Evolutionary conservation across 2,113 vertebrate species (phyloP), one percentile per base, ranked within the genome.

Genomic region (Carassius auratus): DNA sequence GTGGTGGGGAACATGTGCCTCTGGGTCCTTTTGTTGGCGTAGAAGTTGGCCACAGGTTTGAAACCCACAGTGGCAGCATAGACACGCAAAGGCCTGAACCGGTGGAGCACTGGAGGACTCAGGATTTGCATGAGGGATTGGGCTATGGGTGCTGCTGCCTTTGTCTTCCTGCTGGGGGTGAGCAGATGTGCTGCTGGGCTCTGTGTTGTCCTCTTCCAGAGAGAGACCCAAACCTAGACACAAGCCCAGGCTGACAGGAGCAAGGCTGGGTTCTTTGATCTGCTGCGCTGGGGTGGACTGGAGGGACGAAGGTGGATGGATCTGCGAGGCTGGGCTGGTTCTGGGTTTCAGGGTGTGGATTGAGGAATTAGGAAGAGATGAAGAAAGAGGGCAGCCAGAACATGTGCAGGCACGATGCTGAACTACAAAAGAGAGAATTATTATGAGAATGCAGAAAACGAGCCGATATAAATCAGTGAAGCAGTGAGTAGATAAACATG

Each of bases 361-460:
- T 81, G 75, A 69, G 71, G 88, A 85, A n/a, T 81, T 45, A 30
- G 68, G 23, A 74, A 90, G 33, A 3, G 82, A 83, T 4, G 89
- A 87, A 69, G 93, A 94, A 85, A 90, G 93, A 1, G 94, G 94
- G 84, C 95, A 95, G 76, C 94, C 92, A 0, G 93, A 92, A 86
- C 95, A 95, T 74, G 91, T 91, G 89, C 94, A 95, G 77, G 88
- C 87, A 7, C 84, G 89, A 86, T 90, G 92, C 64, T 91, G 86
- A 85, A 91, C 94, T 93, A 86, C 36, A 84, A n/a, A 48, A 61
- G 2, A 71, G 38, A 38, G 38, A 38, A 38, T 26, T 26, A 26
- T 26, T 26, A 42, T 42, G 42, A 42, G 42, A 42, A 42, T 42
- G 42, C 42, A 42, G 42, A 42, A 42, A 42, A 8, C 8, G 7